Conservation (phyloP, 2,888 invertebrate species). For the Carpatolechia fugitivella region DNA sequence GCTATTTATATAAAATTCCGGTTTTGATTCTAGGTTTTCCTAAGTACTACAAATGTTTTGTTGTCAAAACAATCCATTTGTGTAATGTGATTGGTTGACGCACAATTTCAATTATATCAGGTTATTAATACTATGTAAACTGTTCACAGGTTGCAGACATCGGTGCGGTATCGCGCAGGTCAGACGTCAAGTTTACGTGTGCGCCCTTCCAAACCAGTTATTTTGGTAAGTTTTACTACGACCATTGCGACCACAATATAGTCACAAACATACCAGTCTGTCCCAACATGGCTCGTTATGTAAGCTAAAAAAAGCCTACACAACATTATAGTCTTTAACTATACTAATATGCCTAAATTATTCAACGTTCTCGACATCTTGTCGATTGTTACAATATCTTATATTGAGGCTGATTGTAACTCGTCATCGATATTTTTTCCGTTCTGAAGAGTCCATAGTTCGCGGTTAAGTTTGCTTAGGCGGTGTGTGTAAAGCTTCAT, state of each 20-base stretch:
- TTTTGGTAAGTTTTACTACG: constrained; percentile 9
- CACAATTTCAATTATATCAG: constrained; percentile 1
- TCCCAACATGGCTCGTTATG: not conserved
- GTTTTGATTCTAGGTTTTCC: constrained; percentile 6
- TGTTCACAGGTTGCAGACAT: constrained; percentile 11
- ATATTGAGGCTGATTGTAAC: not conserved
- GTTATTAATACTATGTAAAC: constrained; percentile 6
- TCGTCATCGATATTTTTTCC: not conserved
- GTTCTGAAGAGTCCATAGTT: constrained; percentile 3
- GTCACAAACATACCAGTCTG: not conserved
- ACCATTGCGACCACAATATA: not conserved
- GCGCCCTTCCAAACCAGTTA: constrained; percentile 12
- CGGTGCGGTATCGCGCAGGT: constrained; percentile 5
- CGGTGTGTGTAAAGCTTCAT: constrained; percentile 11
- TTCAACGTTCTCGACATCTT: not conserved
- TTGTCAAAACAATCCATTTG: constrained; percentile 13
- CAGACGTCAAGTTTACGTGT: constrained; percentile 7
- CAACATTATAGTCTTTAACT: not conserved
- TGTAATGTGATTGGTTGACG: constrained; percentile 1
- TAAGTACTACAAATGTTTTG: constrained; percentile 7
- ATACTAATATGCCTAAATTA: not conserved
- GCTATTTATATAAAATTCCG: not conserved
- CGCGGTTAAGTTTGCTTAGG: constrained; percentile 1
- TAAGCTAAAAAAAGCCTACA: constrained; percentile 4
- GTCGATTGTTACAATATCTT: not conserved